These are phyloP conservation scores for Palythoa heliodiscus DNA, from an alignment of 92 coral and sea anemone species.

Conservation along the genomic window DNA sequence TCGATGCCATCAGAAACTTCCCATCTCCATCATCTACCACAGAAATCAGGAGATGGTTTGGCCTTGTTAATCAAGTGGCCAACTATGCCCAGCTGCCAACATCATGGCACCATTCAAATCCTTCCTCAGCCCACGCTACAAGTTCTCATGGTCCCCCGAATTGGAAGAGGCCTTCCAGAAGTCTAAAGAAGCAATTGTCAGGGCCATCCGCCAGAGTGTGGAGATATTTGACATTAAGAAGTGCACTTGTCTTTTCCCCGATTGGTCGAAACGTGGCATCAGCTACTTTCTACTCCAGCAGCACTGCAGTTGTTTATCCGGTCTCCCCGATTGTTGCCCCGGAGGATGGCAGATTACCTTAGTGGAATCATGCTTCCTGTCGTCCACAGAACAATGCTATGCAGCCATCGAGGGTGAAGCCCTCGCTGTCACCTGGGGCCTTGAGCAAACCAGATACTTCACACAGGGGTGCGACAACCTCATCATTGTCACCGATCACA, in stretches of 20 bases:
- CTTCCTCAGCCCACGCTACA: background rate
- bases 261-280: no score
- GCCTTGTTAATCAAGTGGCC: background rate
- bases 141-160: background rate
- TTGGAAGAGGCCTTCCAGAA: background rate
- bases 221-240: constrained; percentile 28
- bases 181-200: constrained; percentile 13
- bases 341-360: constrained; percentile 45
- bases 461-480: constrained; percentile 42
- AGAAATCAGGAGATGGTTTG: background rate
- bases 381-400: constrained; percentile 39
- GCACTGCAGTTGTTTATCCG: constrained; percentile 34
- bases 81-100: background rate
- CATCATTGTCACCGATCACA: constrained; percentile 36
- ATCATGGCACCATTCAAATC: background rate
- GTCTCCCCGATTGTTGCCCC: constrained; percentile 41
- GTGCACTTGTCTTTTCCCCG: no score
- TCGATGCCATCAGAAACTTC: constrained; percentile 47
- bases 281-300: constrained; percentile 46
- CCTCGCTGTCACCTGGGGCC: constrained; percentile 48
- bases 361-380: constrained; percentile 31
- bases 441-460: constrained; percentile 40
- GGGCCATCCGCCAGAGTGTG: constrained; percentile 46
- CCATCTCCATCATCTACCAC: background rate
- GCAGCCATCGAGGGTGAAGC: constrained; percentile 45